Base-by-base conservation (phyloP, 2,113 vertebrate species). In the Holacanthus passer region DNA sequence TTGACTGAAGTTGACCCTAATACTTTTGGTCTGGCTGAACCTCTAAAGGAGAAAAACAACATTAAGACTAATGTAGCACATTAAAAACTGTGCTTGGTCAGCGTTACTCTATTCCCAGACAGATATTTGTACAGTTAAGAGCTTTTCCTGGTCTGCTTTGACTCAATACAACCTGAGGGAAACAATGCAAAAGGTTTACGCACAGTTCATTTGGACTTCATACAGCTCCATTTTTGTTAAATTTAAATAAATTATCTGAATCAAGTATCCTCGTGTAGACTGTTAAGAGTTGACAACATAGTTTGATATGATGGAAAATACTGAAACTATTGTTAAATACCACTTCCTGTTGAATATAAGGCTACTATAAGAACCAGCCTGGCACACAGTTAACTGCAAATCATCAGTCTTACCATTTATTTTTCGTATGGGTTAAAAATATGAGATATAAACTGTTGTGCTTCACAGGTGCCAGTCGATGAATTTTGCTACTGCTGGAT, bases 1-100 rank as follows among this genome's bases (percentile, higher is more conserved):
- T 64, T 16, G 58, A 77, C 78, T 75, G 52, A 65, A 62, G 62
- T 52, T 70, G 85, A 91, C 76, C 77, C 68, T 81, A 50, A 86
- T 90, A 56, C 65, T 77, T 91, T 88, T 70, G 83, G 83, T 92
- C 78, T 86, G 84, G 79, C 83, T 77, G 45, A 89, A 79, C 41
- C 73, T 85, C 85, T 72, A 32, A 76, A 81, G 68, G 73, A 81
- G 68, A 81, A 85, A 88, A 90, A 90, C 83, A 89, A 82, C 73
- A 87, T 85, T 77, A 86, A 79, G 53, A 41, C 78, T 88, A 89
- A 90, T 81, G 81, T 56, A 84, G 68, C 78, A 55, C 70, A 75
- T 64, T 64, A 69, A 32, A 87, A 81, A 65, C 27, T 37, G 56
- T 85, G 81, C 77, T 55, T n/a, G 27, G 74, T 91, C 88, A 85